Percentiles rank a stretch among this genome's conserved stretches.
Evolutionary conservation across 2,113 vertebrate species (phyloP).

Genomic region (Hypocryptadius cinnamomeus): DNA sequence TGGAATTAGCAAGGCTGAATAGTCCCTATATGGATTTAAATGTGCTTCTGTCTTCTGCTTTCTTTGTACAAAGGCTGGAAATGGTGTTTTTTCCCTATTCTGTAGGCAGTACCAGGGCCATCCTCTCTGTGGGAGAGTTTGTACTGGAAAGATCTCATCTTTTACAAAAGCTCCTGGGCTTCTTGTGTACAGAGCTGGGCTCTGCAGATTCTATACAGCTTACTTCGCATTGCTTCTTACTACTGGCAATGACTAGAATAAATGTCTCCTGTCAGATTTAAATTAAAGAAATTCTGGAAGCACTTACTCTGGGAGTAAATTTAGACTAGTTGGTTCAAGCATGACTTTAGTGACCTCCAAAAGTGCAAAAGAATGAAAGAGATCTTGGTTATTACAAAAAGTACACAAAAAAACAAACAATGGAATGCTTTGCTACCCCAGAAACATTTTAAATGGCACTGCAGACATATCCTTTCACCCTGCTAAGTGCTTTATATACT

Average conservation of each 20-base stretch:
- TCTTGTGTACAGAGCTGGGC: neutral
- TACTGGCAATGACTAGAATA: neutral
- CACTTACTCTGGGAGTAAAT: neutral
- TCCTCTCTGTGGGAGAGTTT: neutral
- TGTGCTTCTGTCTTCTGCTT: neutral
- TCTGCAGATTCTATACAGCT: neutral
- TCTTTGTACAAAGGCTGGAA: neutral
- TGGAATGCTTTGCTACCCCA: neutral
- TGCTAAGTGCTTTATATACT: neutral
- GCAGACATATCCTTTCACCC: neutral
- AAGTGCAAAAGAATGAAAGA: neutral
- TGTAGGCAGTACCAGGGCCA: neutral
- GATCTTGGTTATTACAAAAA: neutral
- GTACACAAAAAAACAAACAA: neutral
- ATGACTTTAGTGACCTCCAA: neutral
- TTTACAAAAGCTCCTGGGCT: neutral
- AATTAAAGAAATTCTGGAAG: neutral
- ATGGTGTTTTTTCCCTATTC: neutral
- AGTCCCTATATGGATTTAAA: neutral
- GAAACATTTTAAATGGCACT: neutral
- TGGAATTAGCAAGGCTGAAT: neutral
- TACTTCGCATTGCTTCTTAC: neutral
- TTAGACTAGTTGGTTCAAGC: neutral
- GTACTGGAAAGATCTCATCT: neutral
- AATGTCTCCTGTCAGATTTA: neutral